Evolutionary conservation across 1,140 invertebrate genomes (phyloP).

Genomic region (Thaumetopoea pityocampa): DNA sequence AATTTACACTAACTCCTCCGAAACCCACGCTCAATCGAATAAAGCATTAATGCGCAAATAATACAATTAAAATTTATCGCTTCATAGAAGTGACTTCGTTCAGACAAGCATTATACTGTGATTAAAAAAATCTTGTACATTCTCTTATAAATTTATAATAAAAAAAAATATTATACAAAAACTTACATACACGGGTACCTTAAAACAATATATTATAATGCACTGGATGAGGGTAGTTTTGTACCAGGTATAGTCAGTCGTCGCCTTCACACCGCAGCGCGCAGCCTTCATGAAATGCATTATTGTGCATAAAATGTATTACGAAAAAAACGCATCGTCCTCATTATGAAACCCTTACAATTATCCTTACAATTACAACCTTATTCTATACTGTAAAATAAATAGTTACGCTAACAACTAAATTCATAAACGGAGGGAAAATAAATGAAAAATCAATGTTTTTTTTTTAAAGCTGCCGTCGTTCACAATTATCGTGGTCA

Average conservation of each 20-base stretch:
- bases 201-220: constrained; percentile 62
- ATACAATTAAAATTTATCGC: constrained; percentile 40
- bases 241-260: constrained; percentile 62
- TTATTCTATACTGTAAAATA: constrained; percentile 50
- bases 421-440: constrained; percentile 51
- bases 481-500: constrained; percentile 18
- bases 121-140: constrained; percentile 49
- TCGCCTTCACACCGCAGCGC: constrained; percentile 24
- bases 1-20: no score
- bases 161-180: constrained; percentile 66
- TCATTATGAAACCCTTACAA: constrained; percentile 44
- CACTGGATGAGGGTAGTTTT: constrained; percentile 62
- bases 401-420: constrained; percentile 50
- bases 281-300: constrained; percentile 61
- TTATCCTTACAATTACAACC: constrained; percentile 28
- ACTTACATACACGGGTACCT: constrained; percentile 55
- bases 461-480: constrained; percentile 25
- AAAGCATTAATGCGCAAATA: constrained; percentile 51
- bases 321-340: constrained; percentile 28
- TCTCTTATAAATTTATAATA: constrained; percentile 34
- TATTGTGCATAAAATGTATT: constrained; percentile 62
- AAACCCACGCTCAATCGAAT: no score
- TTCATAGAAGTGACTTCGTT: constrained; percentile 67
- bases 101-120: constrained; percentile 46
- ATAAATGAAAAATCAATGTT: constrained; percentile 27